phyloP scores from a whole-genome alignment of 2,113 vertebrate genomes.

The Dicrurus megarhynchus region DNA sequence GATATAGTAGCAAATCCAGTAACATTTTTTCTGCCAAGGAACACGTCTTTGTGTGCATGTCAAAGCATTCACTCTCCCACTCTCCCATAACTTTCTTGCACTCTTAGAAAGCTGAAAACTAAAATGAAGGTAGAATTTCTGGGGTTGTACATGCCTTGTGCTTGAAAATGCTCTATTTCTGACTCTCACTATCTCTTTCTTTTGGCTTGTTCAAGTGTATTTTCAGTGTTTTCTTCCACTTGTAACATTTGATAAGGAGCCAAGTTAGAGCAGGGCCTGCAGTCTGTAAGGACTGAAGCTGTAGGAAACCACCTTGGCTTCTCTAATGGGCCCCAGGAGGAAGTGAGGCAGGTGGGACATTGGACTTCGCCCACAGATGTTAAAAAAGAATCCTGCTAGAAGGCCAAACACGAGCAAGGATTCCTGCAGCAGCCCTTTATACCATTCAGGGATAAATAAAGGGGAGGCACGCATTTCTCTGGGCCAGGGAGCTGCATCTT shows the following conservation, averaged over 20 bases:
- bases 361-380: not conserved
- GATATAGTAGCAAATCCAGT: not conserved
- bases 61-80: not conserved
- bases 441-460: not conserved
- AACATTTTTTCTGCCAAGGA: not conserved
- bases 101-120: not conserved
- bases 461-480: not conserved
- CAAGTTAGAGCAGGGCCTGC: not conserved
- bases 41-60: not conserved
- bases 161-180: constrained; percentile 27
- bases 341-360: not conserved
- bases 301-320: not conserved
- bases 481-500: not conserved
- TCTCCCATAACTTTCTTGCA: not conserved
- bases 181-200: not conserved
- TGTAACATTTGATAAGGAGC: not conserved
- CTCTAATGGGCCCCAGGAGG: not conserved
- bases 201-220: not conserved
- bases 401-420: not conserved
- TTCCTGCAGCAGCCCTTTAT: not conserved
- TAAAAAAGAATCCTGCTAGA: not conserved
- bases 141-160: not conserved
- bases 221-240: not conserved
- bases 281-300: not conserved
- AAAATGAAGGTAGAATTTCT: not conserved